Percentiles rank a stretch among this genome's conserved stretches.
Conservation (phyloP, 1,140 invertebrate genomes). For the Lamellibrachia luymesi region DNA sequence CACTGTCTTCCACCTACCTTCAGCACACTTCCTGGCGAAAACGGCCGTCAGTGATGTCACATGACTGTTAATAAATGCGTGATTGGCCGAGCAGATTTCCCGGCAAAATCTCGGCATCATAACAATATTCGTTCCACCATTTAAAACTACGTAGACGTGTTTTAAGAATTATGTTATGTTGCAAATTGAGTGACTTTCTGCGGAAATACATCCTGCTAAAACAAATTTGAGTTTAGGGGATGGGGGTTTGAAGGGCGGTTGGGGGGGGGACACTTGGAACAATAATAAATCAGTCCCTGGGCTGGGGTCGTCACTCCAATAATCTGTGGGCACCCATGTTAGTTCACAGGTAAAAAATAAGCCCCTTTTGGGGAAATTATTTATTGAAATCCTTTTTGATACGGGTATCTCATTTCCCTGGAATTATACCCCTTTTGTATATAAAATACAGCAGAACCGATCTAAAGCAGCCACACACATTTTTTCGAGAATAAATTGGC, state of each 20-base stretch:
- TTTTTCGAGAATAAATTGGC: too few relatives aligned
- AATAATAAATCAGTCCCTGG: background rate
- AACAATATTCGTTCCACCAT: background rate
- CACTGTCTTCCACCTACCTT: background rate
- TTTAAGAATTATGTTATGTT: too few relatives aligned
- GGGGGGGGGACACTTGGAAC: too few relatives aligned
- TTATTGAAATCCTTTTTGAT: too few relatives aligned
- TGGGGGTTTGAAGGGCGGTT: background rate
- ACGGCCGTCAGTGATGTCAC: background rate
- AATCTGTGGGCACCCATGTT: background rate
- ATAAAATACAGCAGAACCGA: too few relatives aligned
- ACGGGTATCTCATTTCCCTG: too few relatives aligned
- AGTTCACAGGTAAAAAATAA: too few relatives aligned
- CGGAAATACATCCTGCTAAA: background rate
- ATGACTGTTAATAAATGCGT: background rate
- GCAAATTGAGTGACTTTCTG: background rate
- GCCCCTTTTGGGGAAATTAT: too few relatives aligned
- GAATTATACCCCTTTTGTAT: too few relatives aligned
- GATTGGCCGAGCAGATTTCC: background rate
- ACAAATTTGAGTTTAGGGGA: background rate
- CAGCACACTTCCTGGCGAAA: background rate
- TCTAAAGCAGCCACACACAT: too few relatives aligned
- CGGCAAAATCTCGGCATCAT: background rate
- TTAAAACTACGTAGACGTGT: too few relatives aligned
- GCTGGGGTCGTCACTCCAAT: background rate